Percentiles rank a stretch among this genome's conserved stretches.
These are phyloP conservation scores for Lepisosteus oculatus DNA, from an alignment of 2,113 vertebrate genomes.

Conservation along the genomic window DNA sequence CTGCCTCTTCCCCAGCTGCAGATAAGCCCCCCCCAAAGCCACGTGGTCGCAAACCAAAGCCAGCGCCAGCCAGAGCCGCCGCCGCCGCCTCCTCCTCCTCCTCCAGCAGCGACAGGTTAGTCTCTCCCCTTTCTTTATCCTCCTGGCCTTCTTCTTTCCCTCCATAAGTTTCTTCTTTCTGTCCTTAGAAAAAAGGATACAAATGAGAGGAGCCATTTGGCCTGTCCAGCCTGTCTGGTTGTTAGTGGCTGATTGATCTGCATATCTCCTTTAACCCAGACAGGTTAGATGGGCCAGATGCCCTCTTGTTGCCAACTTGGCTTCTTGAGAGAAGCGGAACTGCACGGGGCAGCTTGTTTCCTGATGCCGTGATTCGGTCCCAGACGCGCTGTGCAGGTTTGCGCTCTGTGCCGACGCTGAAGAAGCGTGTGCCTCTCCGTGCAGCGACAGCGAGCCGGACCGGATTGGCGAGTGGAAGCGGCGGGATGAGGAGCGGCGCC, in stretches of 20 bases:
- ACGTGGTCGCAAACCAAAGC: conserved; percentile 79
- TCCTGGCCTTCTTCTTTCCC: conserved; percentile 58
- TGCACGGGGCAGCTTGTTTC: not conserved
- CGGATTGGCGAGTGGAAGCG: conserved; percentile 95
- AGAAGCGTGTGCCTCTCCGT: conserved; percentile 20
- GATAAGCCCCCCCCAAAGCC: conserved; percentile 86
- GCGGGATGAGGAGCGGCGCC: conserved; percentile 80
- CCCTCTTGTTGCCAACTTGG: not conserved
- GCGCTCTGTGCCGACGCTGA: too few relatives aligned
- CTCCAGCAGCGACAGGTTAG: conserved; percentile 89
- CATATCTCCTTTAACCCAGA: too few relatives aligned
- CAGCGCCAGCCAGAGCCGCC: conserved; percentile 63
- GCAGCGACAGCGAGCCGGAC: conserved; percentile 83
- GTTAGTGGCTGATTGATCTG: not conserved
- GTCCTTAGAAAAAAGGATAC: not conserved
- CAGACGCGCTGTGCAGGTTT: too few relatives aligned
- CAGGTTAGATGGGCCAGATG: too few relatives aligned
- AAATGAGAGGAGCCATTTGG: not conserved
- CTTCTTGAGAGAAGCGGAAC: not conserved
- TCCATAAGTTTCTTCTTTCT: not conserved
- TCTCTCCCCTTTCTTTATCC: not conserved
- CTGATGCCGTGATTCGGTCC: too few relatives aligned
- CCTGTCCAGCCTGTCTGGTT: not conserved
- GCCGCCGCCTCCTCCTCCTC: conserved; percentile 46
- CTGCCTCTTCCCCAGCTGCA: conserved; percentile 28